Base-by-base conservation (phyloP, 2,113 vertebrate species). In the Notechis scutatus region DNA sequence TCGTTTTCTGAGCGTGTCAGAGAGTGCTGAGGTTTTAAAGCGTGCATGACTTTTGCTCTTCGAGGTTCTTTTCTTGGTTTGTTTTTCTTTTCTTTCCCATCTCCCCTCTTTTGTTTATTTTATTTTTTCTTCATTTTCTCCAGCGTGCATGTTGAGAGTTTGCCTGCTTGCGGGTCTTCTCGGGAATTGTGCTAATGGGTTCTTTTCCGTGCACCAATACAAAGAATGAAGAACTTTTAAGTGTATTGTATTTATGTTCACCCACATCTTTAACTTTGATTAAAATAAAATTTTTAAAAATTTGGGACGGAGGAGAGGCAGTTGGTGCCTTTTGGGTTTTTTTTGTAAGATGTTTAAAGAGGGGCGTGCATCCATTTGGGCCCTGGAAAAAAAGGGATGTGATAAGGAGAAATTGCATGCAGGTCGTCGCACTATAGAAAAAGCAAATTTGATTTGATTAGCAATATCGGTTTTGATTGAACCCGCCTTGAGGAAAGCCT, bases 161-260 rank as follows among this genome's bases (percentile, higher is more conserved):
- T 98, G 96, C 97, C 94, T 97, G 96, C 96, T 97, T 97, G 96
- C 97, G 96, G 96, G 94, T 97, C 97, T 97, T 96, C 96, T 97
- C 97, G 97, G 96, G 95, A 96, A 96, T 97, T 94, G 92, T 96
- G 97, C 97, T 97, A 96, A 96, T 95, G 96, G 92, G 97, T 14
- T 98, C 21, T 96, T 97, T 97, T 97, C 95, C 96, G 97, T 97
- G 96, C 95, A 97, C 97, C 96, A 96, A 96, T 96, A 97, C 96
- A 97, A 97, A 98, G 98, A 98, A 97, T 98, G 97, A 97, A 97
- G 97, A 98, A 97, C 97, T 97, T 93, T 90, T 93, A 97, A 96
- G 96, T 97, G 97, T 98, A 97, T 97, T 98, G 98, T 98, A 98
- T 98, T 98, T 98, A 98, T 98, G 97, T 98, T 98, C 98, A 98